Evolutionary conservation across 1,140 invertebrate genomes (phyloP), one percentile per base, ranked within the genome.

Genomic region (Drosophila murphyi): DNA sequence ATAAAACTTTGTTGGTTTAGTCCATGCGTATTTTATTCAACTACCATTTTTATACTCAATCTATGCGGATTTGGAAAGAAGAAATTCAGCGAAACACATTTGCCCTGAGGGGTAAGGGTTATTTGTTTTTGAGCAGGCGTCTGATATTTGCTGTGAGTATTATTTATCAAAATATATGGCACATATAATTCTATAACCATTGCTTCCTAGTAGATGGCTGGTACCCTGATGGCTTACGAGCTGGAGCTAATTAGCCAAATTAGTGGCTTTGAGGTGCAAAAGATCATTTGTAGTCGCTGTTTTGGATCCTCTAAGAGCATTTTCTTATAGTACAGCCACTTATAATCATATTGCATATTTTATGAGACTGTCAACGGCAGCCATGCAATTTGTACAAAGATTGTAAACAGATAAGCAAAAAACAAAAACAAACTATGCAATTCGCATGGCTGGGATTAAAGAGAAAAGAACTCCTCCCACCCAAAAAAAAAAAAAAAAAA

Each of bases 101-200:
- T 56, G 78, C 87, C 0, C 62, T 95, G 3, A 94, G 94, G 5
- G 95, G 95, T 45, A 92, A 94, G 67, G 93, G 94, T 54, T 95
- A 95, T 63, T 95, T 95, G 76, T 93, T 93, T 5, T 92, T 95
- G 2, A 95, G 94, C 10, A 92, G 94, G 56, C 94, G 94, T 31
- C 92, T 95, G 0, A 73, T 92, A 32, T 91, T 92, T 78, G 89
- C 76, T 2, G 90, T 91, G 31, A 67, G 85, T 43, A 5, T 76
- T n/a, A 3, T 20, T 20, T 54, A n/a, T 10, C 5, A 5, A 57
- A 2, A 20, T 5, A 4, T 20, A 20, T 20, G 20, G 20, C 34
- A 34, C 31, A 10, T 37, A 39, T 0, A 6, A 3, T 29, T 37
- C 0, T 5, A 29, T 35, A 8, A 3, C 20, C 43, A 34, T 10